phyloP scores from a whole-genome alignment of 92 coral and sea anemone genomes.

The Porites lobata region DNA sequence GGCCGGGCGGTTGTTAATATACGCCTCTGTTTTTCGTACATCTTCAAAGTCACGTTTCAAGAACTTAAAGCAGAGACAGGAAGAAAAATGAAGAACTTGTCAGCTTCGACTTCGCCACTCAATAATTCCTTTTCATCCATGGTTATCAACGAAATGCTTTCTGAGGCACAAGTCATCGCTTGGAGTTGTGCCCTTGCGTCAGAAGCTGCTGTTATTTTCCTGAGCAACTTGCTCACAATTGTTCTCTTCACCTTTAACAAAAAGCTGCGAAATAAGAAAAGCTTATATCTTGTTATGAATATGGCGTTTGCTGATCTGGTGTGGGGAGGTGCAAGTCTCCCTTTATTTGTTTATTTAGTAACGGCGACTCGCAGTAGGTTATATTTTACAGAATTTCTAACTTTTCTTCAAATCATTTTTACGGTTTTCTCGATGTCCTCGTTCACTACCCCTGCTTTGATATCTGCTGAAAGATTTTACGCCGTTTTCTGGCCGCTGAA shows the following conservation, averaged over 20 bases:
- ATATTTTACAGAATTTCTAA: no score
- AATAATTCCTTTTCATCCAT: no score
- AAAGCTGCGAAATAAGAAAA: background rate
- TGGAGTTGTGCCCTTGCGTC: background rate
- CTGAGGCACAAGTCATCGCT: no score
- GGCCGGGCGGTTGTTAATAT: no score
- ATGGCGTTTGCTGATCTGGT: background rate
- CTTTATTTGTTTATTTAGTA: background rate
- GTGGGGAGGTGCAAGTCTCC: background rate
- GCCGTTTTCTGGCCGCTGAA: background rate
- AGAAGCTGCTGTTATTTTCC: background rate
- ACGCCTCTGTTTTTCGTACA: no score
- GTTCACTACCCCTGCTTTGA: background rate
- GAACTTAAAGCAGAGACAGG: no score
- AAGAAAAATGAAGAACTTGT: no score
- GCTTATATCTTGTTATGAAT: background rate
- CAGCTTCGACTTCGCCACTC: no score
- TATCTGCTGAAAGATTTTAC: background rate
- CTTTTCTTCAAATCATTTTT: background rate
- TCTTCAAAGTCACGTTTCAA: no score
- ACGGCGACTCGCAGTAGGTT: no score
- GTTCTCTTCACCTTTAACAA: background rate
- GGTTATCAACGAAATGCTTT: no score
- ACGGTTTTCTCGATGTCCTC: background rate
- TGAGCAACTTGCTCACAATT: no score